phyloP scores from a whole-genome alignment of 2,888 invertebrate species.

The Abrostola triplasia region DNA sequence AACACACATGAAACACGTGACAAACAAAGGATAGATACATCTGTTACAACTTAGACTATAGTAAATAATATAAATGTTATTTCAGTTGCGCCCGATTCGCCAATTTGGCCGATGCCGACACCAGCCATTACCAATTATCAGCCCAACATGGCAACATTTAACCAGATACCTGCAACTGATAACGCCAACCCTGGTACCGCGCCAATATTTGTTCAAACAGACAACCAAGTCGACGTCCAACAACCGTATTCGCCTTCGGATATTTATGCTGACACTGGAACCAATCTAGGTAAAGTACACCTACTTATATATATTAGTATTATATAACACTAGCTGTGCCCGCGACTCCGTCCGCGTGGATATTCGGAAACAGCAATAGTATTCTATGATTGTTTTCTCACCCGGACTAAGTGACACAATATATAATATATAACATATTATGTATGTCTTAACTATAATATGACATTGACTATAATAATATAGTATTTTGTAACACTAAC shows the following conservation, averaged over 20 bases:
- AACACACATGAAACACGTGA: no score
- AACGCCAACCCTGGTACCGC: background rate
- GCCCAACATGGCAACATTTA: constrained; percentile 11
- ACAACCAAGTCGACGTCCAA: constrained; percentile 20
- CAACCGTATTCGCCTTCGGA: constrained; percentile 74
- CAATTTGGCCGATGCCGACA: constrained; percentile 38
- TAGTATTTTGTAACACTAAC: no score
- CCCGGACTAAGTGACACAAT: no score
- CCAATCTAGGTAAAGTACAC: constrained; percentile 23
- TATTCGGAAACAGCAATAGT: no score
- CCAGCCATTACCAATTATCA: background rate
- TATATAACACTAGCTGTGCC: no score
- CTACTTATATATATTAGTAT: background rate
- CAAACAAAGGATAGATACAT: no score
- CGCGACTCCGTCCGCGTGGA: no score
- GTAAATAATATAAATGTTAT: background rate
- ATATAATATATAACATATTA: background rate
- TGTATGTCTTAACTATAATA: no score
- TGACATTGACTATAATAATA: no score
- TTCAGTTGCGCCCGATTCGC: constrained; percentile 31
- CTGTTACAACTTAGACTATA: background rate
- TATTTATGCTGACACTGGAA: constrained; percentile 56
- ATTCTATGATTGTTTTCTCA: no score
- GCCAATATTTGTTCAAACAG: constrained; percentile 48
- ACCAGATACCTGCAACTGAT: background rate